Evolutionary conservation across 2,888 invertebrate species (phyloP).

Genomic region (Muschampia plurimacula): DNA sequence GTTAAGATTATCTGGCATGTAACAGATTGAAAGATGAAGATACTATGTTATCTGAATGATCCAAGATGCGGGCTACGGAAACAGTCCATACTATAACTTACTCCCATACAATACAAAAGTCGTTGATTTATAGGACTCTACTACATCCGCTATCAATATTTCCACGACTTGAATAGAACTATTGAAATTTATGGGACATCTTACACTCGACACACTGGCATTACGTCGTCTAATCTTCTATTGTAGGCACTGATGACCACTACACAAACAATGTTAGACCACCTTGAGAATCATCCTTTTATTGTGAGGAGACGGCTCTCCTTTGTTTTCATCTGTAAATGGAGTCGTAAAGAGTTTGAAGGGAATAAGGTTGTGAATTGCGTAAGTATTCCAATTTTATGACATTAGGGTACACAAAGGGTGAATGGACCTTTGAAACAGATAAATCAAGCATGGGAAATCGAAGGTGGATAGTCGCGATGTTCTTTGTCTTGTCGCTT

Average conservation of each 20-base stretch:
- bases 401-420: conserved; percentile 48
- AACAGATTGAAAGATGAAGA: conserved; percentile 24
- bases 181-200: conserved; percentile 38
- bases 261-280: conserved; percentile 38
- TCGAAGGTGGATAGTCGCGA: conserved; percentile 48
- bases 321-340: conserved; percentile 43
- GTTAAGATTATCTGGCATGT: conserved; percentile 9
- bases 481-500: conserved; percentile 40
- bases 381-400: conserved; percentile 40
- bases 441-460: conserved; percentile 68
- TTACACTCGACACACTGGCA: conserved; percentile 24
- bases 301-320: conserved; percentile 34
- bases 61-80: conserved; percentile 77
- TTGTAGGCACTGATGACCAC: conserved; percentile 33
- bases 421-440: conserved; percentile 60
- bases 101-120: conserved; percentile 64
- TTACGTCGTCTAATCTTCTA: conserved; percentile 29
- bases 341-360: conserved; percentile 39
- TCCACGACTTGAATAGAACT: conserved; percentile 44
- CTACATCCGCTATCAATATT: conserved; percentile 60
- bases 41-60: conserved; percentile 53
- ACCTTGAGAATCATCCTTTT: conserved; percentile 38
- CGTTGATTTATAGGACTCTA: conserved; percentile 71
- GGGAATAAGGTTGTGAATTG: conserved; percentile 41
- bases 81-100: conserved; percentile 64